Evolutionary conservation across 2,797 vertebrate species (phyloP).

Genomic region (Pseudopleuronectes americanus): DNA sequence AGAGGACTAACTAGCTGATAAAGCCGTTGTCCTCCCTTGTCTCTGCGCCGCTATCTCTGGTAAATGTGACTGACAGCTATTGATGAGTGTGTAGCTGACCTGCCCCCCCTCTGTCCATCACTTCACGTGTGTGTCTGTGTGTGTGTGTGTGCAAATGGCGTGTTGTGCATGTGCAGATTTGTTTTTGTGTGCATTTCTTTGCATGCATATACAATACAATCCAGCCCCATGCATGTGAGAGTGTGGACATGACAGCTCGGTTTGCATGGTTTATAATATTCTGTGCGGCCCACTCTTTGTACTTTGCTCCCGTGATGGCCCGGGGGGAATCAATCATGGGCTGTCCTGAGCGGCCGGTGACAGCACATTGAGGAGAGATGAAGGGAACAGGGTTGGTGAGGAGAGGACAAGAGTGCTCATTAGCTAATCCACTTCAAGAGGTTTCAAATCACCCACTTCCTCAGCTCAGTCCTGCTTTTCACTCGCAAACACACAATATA

Average conservation of each 20-base stretch:
- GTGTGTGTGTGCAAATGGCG: neutral
- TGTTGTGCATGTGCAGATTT: slow-evolving; percentile 19
- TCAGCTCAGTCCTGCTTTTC: neutral
- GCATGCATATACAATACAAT: neutral
- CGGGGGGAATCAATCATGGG: slow-evolving; percentile 57
- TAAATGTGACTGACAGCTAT: slow-evolving; percentile 80
- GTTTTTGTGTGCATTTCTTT: slow-evolving; percentile 10
- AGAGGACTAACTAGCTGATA: slow-evolving; percentile 62
- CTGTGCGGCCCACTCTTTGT: slow-evolving; percentile 38
- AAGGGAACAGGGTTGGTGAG: slow-evolving; percentile 22
- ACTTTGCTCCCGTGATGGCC: slow-evolving; percentile 45
- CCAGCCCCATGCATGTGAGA: slow-evolving; percentile 40
- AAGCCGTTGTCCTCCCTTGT: slow-evolving; percentile 71
- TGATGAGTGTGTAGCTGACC: slow-evolving; percentile 71
- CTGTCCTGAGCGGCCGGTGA: slow-evolving; percentile 58
- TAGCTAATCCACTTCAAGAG: slow-evolving; percentile 57
- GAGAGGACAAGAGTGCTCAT: slow-evolving; percentile 53
- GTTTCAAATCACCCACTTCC: slow-evolving; percentile 29
- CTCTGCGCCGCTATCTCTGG: slow-evolving; percentile 69
- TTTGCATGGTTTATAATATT: slow-evolving; percentile 39
- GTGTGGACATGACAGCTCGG: slow-evolving; percentile 23
- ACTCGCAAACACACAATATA: neutral
- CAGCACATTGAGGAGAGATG: slow-evolving; percentile 32
- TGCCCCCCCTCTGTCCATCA: slow-evolving; percentile 49
- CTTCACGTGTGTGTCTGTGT: slow-evolving; percentile 26